phyloP scores from a whole-genome alignment of 1,140 invertebrate species.

The Paracyclopina nana region DNA sequence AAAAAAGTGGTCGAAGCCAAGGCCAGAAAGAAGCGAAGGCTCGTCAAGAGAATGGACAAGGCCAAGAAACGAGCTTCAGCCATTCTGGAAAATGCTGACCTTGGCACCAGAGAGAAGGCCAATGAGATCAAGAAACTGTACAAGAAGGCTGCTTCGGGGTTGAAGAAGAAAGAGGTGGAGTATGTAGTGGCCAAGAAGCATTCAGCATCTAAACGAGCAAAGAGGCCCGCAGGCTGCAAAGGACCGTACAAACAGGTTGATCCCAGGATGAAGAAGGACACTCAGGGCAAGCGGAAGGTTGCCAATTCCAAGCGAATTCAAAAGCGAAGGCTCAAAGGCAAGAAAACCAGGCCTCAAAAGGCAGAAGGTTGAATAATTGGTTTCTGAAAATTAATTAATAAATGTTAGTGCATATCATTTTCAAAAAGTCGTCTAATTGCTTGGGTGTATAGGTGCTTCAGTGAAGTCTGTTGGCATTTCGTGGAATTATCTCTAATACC shows the following conservation, averaged over 20 bases:
- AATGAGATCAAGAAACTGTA: conserved; percentile 20
- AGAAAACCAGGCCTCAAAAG: conserved; percentile 6
- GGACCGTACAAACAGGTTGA: conserved; percentile 88
- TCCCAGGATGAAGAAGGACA: conserved; percentile 85
- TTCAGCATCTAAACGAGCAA: conserved; percentile 46
- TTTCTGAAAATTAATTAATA: too few species aligned
- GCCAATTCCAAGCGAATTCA: conserved; percentile 34
- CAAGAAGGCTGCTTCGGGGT: conserved; percentile 9
- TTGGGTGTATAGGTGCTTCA: too few species aligned
- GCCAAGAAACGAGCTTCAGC: conserved; percentile 87
- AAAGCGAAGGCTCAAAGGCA: conserved; percentile 23
- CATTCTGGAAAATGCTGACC: conserved; percentile 69
- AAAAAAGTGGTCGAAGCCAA: conserved; percentile 98
- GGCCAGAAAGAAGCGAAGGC: conserved; percentile 80
- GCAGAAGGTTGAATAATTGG: too few species aligned
- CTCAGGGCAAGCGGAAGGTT: conserved; percentile 34
- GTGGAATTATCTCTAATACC: too few species aligned
- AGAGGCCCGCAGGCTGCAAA: conserved; percentile 63
- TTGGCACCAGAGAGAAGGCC: conserved; percentile 31
- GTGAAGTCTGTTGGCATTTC: too few species aligned
- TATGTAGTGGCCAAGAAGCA: conserved; percentile 90
- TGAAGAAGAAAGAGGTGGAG: conserved; percentile 63
- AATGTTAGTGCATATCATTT: too few species aligned
- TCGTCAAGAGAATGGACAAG: conserved; percentile 62
- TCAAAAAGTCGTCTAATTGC: too few species aligned